Conservation (phyloP, 2,797 vertebrate genomes). For the Cyprinodon diabolis region DNA sequence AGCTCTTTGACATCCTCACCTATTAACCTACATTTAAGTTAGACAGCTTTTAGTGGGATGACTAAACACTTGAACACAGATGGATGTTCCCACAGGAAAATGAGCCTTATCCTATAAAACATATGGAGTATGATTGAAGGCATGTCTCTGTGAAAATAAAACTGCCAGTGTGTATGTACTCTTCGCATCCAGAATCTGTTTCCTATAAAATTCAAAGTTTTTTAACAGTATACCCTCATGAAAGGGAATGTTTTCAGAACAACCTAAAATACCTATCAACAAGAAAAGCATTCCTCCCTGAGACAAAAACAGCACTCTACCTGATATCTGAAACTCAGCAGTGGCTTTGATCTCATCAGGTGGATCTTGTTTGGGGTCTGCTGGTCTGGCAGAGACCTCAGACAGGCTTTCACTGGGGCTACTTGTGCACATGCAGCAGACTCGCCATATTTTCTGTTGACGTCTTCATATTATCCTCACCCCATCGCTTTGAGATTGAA, state of each 20-base stretch:
- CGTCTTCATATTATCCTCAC: constrained; percentile 32
- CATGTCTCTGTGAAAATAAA: not conserved
- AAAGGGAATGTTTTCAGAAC: not conserved
- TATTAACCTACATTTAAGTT: not conserved
- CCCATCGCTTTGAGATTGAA: constrained; percentile 33
- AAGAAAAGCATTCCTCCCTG: not conserved
- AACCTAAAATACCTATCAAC: not conserved
- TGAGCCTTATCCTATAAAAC: too few relatives aligned
- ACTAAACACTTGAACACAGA: too few relatives aligned
- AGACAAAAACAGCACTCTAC: constrained; percentile 1
- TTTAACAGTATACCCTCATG: not conserved
- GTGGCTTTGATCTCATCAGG: constrained; percentile 29
- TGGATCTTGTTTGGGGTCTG: constrained; percentile 20
- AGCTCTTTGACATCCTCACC: not conserved
- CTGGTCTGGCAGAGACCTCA: constrained; percentile 31
- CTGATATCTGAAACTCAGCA: constrained; percentile 22
- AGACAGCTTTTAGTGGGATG: not conserved
- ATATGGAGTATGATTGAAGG: not conserved
- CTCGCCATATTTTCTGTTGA: constrained; percentile 41
- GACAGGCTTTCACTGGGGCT: constrained; percentile 13
- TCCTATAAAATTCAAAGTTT: not conserved
- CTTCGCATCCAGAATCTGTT: not conserved
- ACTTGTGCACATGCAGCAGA: constrained; percentile 24
- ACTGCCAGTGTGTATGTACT: not conserved
- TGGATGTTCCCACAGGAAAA: too few relatives aligned